Evolutionary conservation across 2,113 vertebrate genomes (phyloP).

Genomic region (Pomatorhinus ruficollis): DNA sequence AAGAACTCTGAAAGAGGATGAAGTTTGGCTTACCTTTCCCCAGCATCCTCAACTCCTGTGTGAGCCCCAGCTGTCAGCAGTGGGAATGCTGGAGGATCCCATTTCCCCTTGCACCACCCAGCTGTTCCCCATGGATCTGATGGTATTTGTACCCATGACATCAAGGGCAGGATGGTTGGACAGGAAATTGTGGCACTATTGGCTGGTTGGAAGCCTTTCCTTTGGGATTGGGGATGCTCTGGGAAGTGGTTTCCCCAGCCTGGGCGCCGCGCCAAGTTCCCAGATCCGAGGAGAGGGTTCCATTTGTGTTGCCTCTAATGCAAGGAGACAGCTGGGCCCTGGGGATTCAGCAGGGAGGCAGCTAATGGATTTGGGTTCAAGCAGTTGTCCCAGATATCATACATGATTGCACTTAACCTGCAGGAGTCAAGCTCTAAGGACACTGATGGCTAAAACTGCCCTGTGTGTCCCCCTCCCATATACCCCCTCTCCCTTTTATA

Average conservation of each 20-base stretch:
- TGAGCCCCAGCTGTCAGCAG: background rate
- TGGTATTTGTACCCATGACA: rapidly evolving
- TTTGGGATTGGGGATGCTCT: background rate
- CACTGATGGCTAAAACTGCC: background rate
- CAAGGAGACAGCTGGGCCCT: slow-evolving; percentile 59
- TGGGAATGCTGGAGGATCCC: background rate
- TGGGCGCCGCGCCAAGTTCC: background rate
- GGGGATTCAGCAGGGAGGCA: slow-evolving; percentile 43
- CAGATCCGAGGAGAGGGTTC: background rate
- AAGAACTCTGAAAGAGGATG: background rate
- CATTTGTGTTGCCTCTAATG: slow-evolving; percentile 45
- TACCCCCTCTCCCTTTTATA: background rate
- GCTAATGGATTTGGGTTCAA: slow-evolving; percentile 69
- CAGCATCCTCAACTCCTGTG: background rate
- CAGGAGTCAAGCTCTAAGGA: background rate
- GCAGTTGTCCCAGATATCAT: slow-evolving; percentile 48
- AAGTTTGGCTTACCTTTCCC: background rate
- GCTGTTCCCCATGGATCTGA: background rate
- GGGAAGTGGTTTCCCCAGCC: background rate
- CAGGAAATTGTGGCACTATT: background rate
- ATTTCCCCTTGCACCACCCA: background rate
- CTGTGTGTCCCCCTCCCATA: background rate
- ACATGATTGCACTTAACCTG: slow-evolving; percentile 35
- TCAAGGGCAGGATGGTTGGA: background rate
- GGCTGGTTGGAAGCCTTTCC: background rate